Evolutionary conservation across 1,140 invertebrate genomes (phyloP).

Genomic region (Cephus cinctus): DNA sequence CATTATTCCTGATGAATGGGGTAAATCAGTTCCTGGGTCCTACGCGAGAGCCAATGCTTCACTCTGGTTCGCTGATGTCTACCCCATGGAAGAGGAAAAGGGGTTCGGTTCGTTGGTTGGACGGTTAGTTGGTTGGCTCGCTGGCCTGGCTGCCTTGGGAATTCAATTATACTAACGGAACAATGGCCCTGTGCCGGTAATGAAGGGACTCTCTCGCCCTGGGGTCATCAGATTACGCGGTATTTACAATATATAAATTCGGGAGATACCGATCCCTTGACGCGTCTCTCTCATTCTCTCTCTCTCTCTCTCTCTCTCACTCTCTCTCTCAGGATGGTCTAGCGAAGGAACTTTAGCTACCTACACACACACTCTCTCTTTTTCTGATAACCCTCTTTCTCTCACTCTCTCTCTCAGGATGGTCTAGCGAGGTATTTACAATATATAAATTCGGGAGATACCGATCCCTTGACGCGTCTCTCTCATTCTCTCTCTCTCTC

Average conservation of each 20-base stretch:
- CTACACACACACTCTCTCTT: too few relatives aligned
- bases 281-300: too few relatives aligned
- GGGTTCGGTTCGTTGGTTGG: conserved; percentile 2
- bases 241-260: conserved; percentile 32
- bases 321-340: too few relatives aligned
- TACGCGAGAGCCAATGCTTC: conserved; percentile 26
- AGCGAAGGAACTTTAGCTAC: too few relatives aligned
- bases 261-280: too few relatives aligned
- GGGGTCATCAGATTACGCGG: conserved; percentile 40
- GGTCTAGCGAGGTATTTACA: conserved; percentile 44
- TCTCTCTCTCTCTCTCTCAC: too few relatives aligned
- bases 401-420: too few relatives aligned
- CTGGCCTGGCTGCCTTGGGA: conserved; percentile 38
- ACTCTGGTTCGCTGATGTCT: conserved; percentile 31
- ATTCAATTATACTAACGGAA: conserved; percentile 48
- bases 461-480: too few relatives aligned
- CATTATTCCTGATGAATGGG: conserved; percentile 39
- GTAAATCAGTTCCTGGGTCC: conserved; percentile 37
- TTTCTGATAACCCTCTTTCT: too few relatives aligned
- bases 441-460: conserved; percentile 13
- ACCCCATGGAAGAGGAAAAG: conserved; percentile 14
- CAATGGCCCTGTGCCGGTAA: conserved; percentile 41
- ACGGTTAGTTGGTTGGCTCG: conserved; percentile 6
- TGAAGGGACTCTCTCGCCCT: conserved; percentile 32
- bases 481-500: too few relatives aligned